Evolutionary conservation across 2,797 vertebrate genomes (phyloP), one percentile per base, ranked within the genome.

Genomic region (Galago senegalensis): DNA sequence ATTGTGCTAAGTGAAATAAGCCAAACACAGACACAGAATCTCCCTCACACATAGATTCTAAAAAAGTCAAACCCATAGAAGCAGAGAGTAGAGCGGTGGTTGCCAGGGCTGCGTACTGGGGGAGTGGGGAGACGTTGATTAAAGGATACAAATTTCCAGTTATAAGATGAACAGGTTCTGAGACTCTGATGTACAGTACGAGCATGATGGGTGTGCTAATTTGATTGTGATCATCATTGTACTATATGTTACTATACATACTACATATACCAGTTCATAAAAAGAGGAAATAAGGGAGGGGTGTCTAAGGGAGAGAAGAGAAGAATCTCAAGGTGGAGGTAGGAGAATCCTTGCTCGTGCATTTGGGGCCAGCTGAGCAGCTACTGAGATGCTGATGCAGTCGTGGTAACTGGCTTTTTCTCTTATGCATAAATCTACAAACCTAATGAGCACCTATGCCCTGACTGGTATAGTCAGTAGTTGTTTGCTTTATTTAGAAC

Each of bases 341-440:
- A 1, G 18, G 0, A 1, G 40, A 46, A 21, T 25, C 1, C 16
- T 82, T 61, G 40, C 34, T 53, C 17, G 1, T 23, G 20, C 25
- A 6, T 81, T 75, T 60, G 58, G 65, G 40, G 40, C 13, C 93
- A 80, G 10, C 18, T 27, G 20, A 17, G 10, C 60, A 89, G 37
- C 23, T 83, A 5, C 10, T 49, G 17, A 49, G 2, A 14, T 56
- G 5, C 16, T 10, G 10, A 37, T 67, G 14, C 60, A 29, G 7
- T 80, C 6, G 12, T 37, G 27, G 67, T 17, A 20, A 21, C 40
- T 23, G 56, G n/a, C 49, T 82, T 0, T 69, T 63, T 23, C 8
- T 89, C 63, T 92, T 31, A 81, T 31, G 11, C 29, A 2, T 5
- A 89, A n/a, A 37, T 12, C 10, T 63, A 6, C 29, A 93, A 46